Base-by-base conservation (phyloP, 2,113 vertebrate genomes). In the Raja brachyura region DNA sequence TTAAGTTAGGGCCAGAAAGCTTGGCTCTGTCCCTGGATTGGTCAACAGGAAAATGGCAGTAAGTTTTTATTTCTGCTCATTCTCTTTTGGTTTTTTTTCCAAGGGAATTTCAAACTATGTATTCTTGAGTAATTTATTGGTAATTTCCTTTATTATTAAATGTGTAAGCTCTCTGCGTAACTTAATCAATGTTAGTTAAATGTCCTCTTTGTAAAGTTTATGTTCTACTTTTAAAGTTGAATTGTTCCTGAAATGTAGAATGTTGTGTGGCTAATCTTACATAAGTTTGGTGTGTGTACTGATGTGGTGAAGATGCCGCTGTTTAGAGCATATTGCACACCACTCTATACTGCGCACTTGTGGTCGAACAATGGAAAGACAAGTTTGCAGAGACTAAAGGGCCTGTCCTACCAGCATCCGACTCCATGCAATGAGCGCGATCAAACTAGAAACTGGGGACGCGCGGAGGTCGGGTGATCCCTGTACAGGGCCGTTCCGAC, bases 1-100 rank as follows among this genome's bases (percentile, higher is more conserved):
- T 95, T 0, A 94, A 95, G 66, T 94, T 98, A 0, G 97, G 97
- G 8, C 93, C 94, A 0, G 96, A 97, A 68, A 93, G 97, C 0
- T 95, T 99, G 94, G 97, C 97, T 76, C 94, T 99, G 95, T 99
- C 99, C 0, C 95, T 99, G 75, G 98, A 99, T 94, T 99, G 98
- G 99, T 99, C 98, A 93, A 97, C 97, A 0, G 97, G 98, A 66
- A 96, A 96, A 93, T 96, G 96, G 56, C 96, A 98, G 99, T 99
- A 94, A 96, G 95, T 2, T 83, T 92, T 92, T 48, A 14, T 92
- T 92, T 61, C 18, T 54, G 4, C 22, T 48, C 2, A 5, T 61
- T 73, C 66, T 9, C 14, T 73, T 73, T 92, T 61, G 4, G 31
- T 48, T 73, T 73, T 48, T 20, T 39, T 92, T 18, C 33, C 25